A percentile compares a stretch with the other conserved stretches of the same genome.
Evolutionary conservation across 2,113 vertebrate genomes (phyloP).

Genomic region (Muntiacus reevesi): DNA sequence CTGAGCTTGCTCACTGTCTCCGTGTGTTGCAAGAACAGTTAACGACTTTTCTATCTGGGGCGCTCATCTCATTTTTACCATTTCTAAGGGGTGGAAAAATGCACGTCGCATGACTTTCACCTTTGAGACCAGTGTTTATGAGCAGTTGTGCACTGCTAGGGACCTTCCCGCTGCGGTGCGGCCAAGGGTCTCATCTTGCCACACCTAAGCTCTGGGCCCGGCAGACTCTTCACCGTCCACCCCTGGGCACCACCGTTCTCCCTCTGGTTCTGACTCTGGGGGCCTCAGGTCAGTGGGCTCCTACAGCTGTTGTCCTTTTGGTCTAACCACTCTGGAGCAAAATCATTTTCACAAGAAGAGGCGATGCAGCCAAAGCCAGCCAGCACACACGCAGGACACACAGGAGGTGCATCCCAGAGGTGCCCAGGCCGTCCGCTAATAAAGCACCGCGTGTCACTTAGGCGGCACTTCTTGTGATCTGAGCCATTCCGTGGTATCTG

Average conservation of each 20-base stretch:
- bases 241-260: not conserved
- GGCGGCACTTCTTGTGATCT: too few relatives aligned
- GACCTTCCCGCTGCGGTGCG: fast-evolving
- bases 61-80: not conserved
- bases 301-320: not conserved
- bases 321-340: not conserved
- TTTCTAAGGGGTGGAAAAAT: not conserved
- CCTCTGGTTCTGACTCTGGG: not conserved
- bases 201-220: not conserved
- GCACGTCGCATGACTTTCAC: not conserved
- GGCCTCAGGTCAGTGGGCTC: not conserved
- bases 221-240: too few relatives aligned
- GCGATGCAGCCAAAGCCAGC: not conserved
- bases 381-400: fast-evolving
- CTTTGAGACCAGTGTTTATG: too few relatives aligned
- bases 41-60: not conserved
- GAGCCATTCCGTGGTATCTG: not conserved
- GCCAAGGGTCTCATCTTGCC: not conserved
- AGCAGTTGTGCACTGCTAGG: not conserved
- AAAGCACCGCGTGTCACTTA: not conserved
- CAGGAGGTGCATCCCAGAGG: not conserved
- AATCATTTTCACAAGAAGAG: not conserved
- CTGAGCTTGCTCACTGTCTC: not conserved
- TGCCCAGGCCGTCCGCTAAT: not conserved
- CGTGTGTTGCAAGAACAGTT: fast-evolving